Base-by-base conservation (phyloP, 1,140 invertebrate species). In the Oedothorax gibbosus region DNA sequence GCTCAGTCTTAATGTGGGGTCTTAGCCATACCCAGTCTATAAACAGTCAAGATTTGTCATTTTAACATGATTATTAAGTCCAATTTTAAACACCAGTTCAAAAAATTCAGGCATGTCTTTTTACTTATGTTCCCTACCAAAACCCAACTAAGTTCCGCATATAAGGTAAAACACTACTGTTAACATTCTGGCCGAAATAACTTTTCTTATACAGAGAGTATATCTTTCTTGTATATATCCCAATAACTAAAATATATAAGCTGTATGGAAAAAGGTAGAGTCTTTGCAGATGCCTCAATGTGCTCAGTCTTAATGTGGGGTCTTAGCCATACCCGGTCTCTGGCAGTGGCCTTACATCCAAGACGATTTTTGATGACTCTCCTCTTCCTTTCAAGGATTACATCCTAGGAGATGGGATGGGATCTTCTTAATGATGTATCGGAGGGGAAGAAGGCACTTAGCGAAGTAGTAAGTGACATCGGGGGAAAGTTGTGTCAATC, bases 341-440 rank as follows among this genome's bases (percentile, higher is more conserved):
- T 57, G 53, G 72, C 53, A 14, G 9, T 57, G 72, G 18, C 12
- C 12, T 35, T 35, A 18, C 57, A 62, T 12, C 12, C 35, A 75
- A 75, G 72, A 53, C 72, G 72, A 75, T 75, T 75, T 75, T 21
- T 56, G 72, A 75, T 75, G 72, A 57, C 72, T 15, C 21, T 56
- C 72, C 56, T 57, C 72, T 57, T 57, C 18, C 56, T 56, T 21
- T 49, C 54, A 7, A 57, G 72, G 72, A 75, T 75, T 75, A 75
- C 21, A 57, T 71, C 7, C 35, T 35, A 35, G 18, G 72, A 56
- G 72, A 57, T 12, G 54, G 72, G 54, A 71, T 71, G 49, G 54
- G 69, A 71, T 71, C 69, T 71, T 35, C 35, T 53, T 71, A 71
- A 71, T 75, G 72, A 75, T 75, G 72, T 53, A 71, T 71, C 69